phyloP scores from a whole-genome alignment of 2,888 invertebrate genomes.

The Willowsia nigromaculata region DNA sequence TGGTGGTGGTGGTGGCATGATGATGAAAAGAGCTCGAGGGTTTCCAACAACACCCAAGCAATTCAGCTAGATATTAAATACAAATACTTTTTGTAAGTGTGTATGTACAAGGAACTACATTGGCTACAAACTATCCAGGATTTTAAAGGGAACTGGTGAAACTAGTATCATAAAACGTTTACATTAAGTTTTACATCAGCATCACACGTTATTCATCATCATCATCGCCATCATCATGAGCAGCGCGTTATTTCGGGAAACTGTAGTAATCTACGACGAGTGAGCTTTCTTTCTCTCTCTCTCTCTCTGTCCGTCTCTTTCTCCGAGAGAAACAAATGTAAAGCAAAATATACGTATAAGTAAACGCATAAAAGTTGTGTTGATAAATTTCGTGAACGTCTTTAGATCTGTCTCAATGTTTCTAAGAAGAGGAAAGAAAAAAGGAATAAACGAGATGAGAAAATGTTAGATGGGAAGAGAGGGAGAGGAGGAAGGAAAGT shows the following conservation, averaged over 20 bases:
- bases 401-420: conserved; percentile 7
- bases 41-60: neutral
- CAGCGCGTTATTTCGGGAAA: neutral
- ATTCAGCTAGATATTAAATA: conserved; percentile 12
- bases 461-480: neutral
- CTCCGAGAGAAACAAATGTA: neutral
- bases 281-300: too few relatives aligned
- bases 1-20: neutral
- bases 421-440: neutral
- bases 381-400: conserved; percentile 16
- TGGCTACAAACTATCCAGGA: too few relatives aligned
- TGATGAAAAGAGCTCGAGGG: conserved; percentile 29
- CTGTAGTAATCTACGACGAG: conserved; percentile 7
- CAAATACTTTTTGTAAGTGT: neutral
- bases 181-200: conserved; percentile 17
- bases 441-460: conserved; percentile 35
- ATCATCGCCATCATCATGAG: neutral
- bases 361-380: conserved; percentile 24
- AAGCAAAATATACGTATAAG: neutral
- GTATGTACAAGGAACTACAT: neutral
- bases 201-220: conserved; percentile 16
- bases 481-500: conserved; percentile 40
- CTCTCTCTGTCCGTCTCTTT: neutral
- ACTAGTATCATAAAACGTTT: neutral
- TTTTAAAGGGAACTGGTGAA: neutral